phyloP scores from a whole-genome alignment of 92 coral and sea anemone genomes.

The Anthopleura xanthogrammica region DNA sequence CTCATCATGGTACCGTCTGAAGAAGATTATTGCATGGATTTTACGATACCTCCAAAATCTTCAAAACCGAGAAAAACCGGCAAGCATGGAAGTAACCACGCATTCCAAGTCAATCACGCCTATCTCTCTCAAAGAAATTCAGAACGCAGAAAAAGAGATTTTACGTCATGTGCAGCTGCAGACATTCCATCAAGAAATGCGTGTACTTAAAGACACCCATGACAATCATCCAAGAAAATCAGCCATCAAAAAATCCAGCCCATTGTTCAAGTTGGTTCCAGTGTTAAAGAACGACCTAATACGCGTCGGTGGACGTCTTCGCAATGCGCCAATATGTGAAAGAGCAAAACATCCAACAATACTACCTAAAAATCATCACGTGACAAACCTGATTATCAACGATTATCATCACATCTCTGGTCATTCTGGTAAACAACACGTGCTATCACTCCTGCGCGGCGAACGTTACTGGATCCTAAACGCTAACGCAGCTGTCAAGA shows the following conservation, averaged over 20 bases:
- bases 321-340: slow-evolving; percentile 1
- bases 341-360: slow-evolving; percentile 24
- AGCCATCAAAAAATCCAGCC: slow-evolving; percentile 22
- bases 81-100: neutral
- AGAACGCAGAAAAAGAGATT: slow-evolving; percentile 11
- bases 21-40: slow-evolving; percentile 25
- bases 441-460: slow-evolving; percentile 16
- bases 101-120: neutral
- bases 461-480: slow-evolving; percentile 25
- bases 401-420: slow-evolving; percentile 23
- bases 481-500: slow-evolving; percentile 18
- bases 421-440: slow-evolving; percentile 22
- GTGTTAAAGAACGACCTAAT: slow-evolving; percentile 12
- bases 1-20: slow-evolving; percentile 22
- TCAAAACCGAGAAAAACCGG: neutral
- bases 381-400: slow-evolving; percentile 18
- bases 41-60: slow-evolving; percentile 1
- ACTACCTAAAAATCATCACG: slow-evolving; percentile 23
- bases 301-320: slow-evolving; percentile 24
- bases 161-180: neutral
- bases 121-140: neutral
- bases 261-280: slow-evolving; percentile 22
- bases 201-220: neutral
- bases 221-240: neutral
- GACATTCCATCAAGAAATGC: slow-evolving; percentile 6